phyloP scores from a whole-genome alignment of 2,113 vertebrate species.

The Paradisaea rubra region DNA sequence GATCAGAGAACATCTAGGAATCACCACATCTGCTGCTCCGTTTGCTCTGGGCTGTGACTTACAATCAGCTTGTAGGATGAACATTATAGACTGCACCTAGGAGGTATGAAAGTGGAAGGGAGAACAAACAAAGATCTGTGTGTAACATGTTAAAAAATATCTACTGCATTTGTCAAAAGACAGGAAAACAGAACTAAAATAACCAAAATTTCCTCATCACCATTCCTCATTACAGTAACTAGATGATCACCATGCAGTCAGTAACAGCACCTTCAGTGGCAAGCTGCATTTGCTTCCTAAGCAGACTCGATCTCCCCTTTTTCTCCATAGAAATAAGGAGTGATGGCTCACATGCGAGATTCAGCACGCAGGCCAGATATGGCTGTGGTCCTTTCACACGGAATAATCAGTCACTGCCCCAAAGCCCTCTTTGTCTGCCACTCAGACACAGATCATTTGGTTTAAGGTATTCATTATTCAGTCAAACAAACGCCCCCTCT shows the following conservation, averaged over 20 bases:
- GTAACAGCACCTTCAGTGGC: background rate
- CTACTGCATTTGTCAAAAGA: background rate
- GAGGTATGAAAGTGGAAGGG: background rate
- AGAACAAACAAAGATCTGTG: background rate
- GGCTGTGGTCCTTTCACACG: background rate
- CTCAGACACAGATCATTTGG: conserved; percentile 55
- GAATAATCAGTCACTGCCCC: background rate
- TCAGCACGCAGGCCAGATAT: background rate
- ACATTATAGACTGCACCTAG: background rate
- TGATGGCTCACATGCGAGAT: fast-evolving
- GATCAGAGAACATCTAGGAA: background rate
- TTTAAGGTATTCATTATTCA: conserved; percentile 52
- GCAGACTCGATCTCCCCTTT: background rate
- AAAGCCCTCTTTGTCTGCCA: conserved; percentile 52
- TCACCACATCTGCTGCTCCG: background rate
- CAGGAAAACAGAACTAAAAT: background rate
- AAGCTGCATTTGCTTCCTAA: background rate
- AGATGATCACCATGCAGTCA: background rate
- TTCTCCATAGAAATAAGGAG: background rate
- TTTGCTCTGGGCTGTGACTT: background rate
- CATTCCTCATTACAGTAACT: background rate
- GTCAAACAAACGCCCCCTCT: background rate
- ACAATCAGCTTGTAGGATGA: background rate
- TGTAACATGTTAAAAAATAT: background rate
- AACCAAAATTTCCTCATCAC: background rate